phyloP scores from a whole-genome alignment of 2,888 invertebrate species.

The Theristus sp. region DNA sequence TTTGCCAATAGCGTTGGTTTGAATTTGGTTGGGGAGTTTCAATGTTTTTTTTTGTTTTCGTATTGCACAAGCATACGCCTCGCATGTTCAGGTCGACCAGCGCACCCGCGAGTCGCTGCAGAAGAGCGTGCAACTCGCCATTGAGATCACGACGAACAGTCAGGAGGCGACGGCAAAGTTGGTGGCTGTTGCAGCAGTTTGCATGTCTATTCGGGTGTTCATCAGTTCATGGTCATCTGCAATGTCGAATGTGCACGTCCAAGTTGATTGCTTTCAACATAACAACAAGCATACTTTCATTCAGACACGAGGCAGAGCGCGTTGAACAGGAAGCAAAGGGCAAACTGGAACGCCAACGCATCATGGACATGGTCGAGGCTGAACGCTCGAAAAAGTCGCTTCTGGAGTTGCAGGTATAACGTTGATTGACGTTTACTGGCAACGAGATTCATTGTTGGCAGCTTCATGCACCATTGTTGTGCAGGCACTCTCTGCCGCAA shows the following conservation, averaged over 20 bases:
- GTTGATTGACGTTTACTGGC: background rate
- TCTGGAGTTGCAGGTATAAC: slow-evolving; percentile 31
- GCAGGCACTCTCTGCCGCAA: slow-evolving; percentile 33
- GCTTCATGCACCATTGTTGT: background rate
- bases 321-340: slow-evolving; percentile 38
- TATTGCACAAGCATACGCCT: too few relatives aligned
- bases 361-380: slow-evolving; percentile 37
- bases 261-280: too few relatives aligned
- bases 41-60: too few relatives aligned
- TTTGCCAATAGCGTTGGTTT: too few relatives aligned
- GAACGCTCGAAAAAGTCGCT: slow-evolving; percentile 33
- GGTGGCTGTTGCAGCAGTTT: too few relatives aligned
- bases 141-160: slow-evolving; percentile 39
- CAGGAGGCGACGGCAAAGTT: slow-evolving; percentile 38
- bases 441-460: background rate
- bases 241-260: too few relatives aligned
- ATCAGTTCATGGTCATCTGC: too few relatives aligned
- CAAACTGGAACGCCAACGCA: slow-evolving; percentile 36
- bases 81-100: slow-evolving; percentile 30
- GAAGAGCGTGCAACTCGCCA: slow-evolving; percentile 39
- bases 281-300: too few relatives aligned
- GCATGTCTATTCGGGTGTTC: too few relatives aligned
- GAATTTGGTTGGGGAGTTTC: too few relatives aligned
- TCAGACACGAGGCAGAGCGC: slow-evolving; percentile 37
- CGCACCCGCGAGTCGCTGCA: slow-evolving; percentile 36